Evolutionary conservation across 2,888 invertebrate species (phyloP).

Genomic region (Sphinx pinastri): DNA sequence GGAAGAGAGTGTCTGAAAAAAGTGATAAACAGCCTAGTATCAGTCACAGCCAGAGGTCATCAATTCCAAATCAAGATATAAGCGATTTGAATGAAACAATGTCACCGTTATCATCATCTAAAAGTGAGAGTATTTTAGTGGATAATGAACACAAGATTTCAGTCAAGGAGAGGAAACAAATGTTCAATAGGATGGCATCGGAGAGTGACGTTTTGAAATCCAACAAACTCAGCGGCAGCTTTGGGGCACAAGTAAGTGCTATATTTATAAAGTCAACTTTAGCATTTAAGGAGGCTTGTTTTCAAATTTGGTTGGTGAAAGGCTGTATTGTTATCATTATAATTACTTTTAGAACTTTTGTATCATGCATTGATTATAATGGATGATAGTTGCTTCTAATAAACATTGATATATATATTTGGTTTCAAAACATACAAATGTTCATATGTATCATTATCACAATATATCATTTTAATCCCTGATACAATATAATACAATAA

Average conservation of each 20-base stretch:
- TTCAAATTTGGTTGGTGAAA: not conserved
- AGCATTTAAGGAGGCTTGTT: not conserved
- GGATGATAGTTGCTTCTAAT: no score
- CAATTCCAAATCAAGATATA: slow-evolving; percentile 55
- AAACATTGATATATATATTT: no score
- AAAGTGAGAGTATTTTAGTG: slow-evolving; percentile 70
- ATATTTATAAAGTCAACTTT: slow-evolving; percentile 11
- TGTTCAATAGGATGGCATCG: slow-evolving; percentile 96
- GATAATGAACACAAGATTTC: slow-evolving; percentile 88
- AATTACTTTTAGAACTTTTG: no score
- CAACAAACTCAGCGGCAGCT: slow-evolving; percentile 57
- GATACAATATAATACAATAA: no score
- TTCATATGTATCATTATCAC: no score
- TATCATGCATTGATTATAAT: no score
- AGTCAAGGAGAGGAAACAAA: slow-evolving; percentile 96
- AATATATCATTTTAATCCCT: no score
- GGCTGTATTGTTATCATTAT: no score
- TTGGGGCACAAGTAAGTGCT: slow-evolving; percentile 85
- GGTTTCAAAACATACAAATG: no score
- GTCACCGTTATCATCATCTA: slow-evolving; percentile 58
- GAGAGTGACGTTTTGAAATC: slow-evolving; percentile 87
- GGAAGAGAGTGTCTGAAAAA: slow-evolving; percentile 68
- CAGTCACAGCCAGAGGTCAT: slow-evolving; percentile 45
- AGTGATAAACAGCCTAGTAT: slow-evolving; percentile 57
- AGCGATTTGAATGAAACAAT: slow-evolving; percentile 49